These are phyloP conservation scores for Criorhina ranunculi DNA, from an alignment of 2,888 invertebrate species.

Conservation along the genomic window DNA sequence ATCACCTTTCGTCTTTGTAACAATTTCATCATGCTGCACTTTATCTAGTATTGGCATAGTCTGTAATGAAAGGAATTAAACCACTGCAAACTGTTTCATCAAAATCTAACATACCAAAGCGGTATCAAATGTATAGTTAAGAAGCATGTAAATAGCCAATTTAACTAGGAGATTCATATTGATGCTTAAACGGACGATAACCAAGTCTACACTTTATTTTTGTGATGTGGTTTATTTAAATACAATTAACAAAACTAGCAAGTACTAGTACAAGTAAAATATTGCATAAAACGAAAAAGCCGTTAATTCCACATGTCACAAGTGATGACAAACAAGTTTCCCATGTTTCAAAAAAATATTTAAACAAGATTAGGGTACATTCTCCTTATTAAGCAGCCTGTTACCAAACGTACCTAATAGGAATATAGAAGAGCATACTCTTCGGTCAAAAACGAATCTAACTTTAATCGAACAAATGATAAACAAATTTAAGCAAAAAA, in stretches of 20 bases:
- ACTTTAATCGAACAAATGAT: no score
- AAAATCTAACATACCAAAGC: constrained; percentile 2
- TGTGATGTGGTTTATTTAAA: no score
- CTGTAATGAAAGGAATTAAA: constrained; percentile 6
- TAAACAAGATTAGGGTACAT: no score
- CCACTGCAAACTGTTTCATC: background rate
- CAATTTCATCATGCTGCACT: background rate
- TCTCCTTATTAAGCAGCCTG: no score
- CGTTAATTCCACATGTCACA: background rate
- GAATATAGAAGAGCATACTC: no score
- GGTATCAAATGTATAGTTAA: constrained; percentile 15
- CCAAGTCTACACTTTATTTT: no score
- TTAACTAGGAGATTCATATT: constrained; percentile 22
- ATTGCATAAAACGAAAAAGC: background rate
- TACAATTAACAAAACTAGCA: background rate
- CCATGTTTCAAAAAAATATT: no score
- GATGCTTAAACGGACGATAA: background rate
- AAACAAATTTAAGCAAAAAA: no score
- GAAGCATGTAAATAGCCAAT: constrained; percentile 8
- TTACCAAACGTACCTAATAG: no score
- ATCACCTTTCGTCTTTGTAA: background rate
- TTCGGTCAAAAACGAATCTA: no score
- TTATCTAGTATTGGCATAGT: constrained; percentile 1
- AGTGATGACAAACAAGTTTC: background rate
- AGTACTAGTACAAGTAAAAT: background rate